phyloP scores from a whole-genome alignment of 2,797 vertebrate species.

The Cuniculus paca region DNA sequence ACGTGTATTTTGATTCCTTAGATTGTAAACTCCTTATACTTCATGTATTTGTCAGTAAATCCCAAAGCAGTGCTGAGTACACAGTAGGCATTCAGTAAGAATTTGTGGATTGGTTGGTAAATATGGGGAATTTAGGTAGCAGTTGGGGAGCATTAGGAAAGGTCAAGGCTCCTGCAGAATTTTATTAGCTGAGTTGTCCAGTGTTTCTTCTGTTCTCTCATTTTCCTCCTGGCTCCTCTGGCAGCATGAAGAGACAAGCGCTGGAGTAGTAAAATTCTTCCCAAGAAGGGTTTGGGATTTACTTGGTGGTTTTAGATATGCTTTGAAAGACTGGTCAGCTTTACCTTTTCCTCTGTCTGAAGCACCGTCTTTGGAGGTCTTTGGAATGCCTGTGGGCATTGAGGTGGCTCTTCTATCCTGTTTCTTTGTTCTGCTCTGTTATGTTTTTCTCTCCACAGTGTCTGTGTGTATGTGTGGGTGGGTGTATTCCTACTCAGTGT shows the following conservation, averaged over 20 bases:
- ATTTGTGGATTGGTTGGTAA: slow-evolving; percentile 3
- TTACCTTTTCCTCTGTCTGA: neutral
- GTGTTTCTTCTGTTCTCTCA: neutral
- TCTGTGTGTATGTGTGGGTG: neutral
- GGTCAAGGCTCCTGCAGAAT: neutral
- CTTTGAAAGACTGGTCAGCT: neutral
- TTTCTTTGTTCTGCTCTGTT: neutral
- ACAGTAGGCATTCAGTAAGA: neutral
- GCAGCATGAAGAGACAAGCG: neutral
- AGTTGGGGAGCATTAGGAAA: neutral
- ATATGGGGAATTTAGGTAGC: neutral
- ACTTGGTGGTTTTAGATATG: neutral
- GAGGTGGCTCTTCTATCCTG: neutral
- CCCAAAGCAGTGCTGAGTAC: neutral
- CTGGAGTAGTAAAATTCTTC: neutral
- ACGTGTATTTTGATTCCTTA: neutral
- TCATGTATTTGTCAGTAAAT: neutral
- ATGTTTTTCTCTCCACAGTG: neutral
- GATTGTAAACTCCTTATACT: neutral
- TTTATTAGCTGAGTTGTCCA: slow-evolving; percentile 5
- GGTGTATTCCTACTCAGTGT: neutral
- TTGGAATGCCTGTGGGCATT: neutral
- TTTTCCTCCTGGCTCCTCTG: neutral
- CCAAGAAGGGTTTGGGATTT: neutral
- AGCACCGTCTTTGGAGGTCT: neutral